These are phyloP conservation scores for Hucho hucho DNA, from an alignment of 2,113 vertebrate genomes.

Conservation along the genomic window DNA sequence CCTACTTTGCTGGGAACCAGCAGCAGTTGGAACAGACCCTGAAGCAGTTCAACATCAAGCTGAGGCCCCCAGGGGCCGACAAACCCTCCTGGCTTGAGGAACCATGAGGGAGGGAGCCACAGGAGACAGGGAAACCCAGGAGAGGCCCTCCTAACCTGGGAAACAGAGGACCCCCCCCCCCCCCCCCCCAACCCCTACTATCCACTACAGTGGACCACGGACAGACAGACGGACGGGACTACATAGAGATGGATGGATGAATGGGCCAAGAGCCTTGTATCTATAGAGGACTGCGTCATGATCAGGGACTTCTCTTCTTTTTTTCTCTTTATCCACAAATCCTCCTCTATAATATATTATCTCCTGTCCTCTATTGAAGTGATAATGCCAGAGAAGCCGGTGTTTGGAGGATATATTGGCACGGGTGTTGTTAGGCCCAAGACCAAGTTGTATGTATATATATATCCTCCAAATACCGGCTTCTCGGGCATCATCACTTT, in stretches of 20 bases:
- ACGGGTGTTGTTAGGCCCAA: no score
- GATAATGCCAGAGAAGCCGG: no score
- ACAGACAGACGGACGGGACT: constrained; percentile 28
- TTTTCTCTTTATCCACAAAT: not conserved
- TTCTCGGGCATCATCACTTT: no score
- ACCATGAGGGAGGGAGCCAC: constrained; percentile 73
- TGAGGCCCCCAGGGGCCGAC: constrained; percentile 86
- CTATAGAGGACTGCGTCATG: constrained; percentile 29
- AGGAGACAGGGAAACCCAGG: no score
- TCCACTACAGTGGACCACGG: constrained; percentile 53
- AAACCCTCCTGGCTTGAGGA: constrained; percentile 99
- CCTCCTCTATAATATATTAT: not conserved
- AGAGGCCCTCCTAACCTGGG: no score
- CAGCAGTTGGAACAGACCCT: constrained; percentile 95
- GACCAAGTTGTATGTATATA: no score
- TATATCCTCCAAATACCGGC: no score
- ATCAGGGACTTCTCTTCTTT: constrained; percentile 40
- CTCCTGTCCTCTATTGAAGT: not conserved
- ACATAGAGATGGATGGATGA: constrained; percentile 15
- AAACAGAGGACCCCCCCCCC: constrained; percentile 24
- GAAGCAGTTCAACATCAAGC: constrained; percentile 94
- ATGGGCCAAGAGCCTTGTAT: constrained; percentile 23
- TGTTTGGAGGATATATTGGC: no score
- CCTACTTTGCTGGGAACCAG: constrained; percentile 97
- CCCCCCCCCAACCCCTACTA: constrained; percentile 45